Base-by-base conservation (phyloP, 1,140 invertebrate species). In the Diachasma alloeum region DNA sequence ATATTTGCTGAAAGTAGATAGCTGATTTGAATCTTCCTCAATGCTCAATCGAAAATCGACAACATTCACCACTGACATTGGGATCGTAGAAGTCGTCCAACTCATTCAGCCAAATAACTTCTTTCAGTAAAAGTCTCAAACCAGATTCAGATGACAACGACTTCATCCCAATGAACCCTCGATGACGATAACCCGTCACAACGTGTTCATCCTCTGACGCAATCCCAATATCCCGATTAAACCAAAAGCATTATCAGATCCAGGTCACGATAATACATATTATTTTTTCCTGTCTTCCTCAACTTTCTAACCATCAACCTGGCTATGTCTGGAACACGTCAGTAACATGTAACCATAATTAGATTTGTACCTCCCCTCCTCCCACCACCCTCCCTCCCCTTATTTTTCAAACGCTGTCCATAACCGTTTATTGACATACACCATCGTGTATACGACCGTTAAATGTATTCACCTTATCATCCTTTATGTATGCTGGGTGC, bases 301-400 rank as follows among this genome's bases (percentile, higher is more conserved):
- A 63, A 63, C 24, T 26, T 63, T 31, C 22, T 63, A 63, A 63
- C 53, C 53, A 59, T 59, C 53, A 59, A 59, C 59, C 59, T 63
- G 59, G 79, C 79, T 81, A 82, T 83, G 82, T 82, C 80, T 83
- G 77, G 71, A 83, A 82, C 76, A 81, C 82, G 84, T 85, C 83
- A 81, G 79, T 83, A 83, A 74, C 39, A 56, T 78, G 78, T 72
- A 31, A 66, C 72, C 77, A 77, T 83, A 81, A 85, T 83, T 83
- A 83, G 79, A 82, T 82, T 82, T 80, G 72, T 70, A 63, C 46
- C 46, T 63, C 9, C 53, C 53, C 46, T 37, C 19, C 5, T 0
- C 24, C 37, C 73, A 68, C 19, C 19, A n/a, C 24, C 46, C 46
- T 72, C 19, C 24, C 70, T 53, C 6, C 70, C 37, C 42, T 46